Evolutionary conservation across 2,113 vertebrate species (phyloP).

Genomic region (Paramisgurnus dabryanus): DNA sequence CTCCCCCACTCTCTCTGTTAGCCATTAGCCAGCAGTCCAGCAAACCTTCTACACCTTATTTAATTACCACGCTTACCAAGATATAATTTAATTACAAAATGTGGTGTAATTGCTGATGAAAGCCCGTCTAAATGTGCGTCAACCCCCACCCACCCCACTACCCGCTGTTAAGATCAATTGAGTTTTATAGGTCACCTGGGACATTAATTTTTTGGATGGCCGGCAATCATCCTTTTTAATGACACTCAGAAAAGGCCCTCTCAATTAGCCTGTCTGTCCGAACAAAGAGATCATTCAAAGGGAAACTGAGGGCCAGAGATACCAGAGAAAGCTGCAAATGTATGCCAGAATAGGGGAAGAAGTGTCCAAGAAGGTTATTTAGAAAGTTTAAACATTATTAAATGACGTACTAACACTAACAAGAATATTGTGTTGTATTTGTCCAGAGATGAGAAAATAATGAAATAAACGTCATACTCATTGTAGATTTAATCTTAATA

Average conservation of each 20-base stretch:
- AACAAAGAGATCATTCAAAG: constrained; percentile 40
- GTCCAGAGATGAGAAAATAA: neutral
- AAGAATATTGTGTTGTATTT: neutral
- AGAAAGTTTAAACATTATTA: neutral
- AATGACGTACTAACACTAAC: neutral
- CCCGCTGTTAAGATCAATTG: constrained; percentile 36
- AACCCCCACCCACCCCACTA: neutral
- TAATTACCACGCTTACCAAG: constrained; percentile 46
- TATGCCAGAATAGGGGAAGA: neutral
- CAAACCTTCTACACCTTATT: constrained; percentile 32
- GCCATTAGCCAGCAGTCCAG: constrained; percentile 29
- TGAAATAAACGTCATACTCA: too few relatives aligned
- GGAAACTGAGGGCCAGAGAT: neutral
- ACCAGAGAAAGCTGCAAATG: neutral
- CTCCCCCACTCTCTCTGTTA: constrained; percentile 33
- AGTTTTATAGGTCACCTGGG: constrained; percentile 55
- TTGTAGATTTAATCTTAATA: too few relatives aligned
- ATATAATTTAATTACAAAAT: constrained; percentile 52
- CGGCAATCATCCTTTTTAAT: constrained; percentile 50
- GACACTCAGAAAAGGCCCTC: constrained; percentile 39
- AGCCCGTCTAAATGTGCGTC: constrained; percentile 31
- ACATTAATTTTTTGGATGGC: constrained; percentile 40
- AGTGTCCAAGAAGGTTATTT: constrained; percentile 1
- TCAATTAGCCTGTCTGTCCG: constrained; percentile 27
- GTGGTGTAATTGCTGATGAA: constrained; percentile 46